phyloP scores from a whole-genome alignment of 2,888 invertebrate genomes.

The Scelioninae gen. 2 region DNA sequence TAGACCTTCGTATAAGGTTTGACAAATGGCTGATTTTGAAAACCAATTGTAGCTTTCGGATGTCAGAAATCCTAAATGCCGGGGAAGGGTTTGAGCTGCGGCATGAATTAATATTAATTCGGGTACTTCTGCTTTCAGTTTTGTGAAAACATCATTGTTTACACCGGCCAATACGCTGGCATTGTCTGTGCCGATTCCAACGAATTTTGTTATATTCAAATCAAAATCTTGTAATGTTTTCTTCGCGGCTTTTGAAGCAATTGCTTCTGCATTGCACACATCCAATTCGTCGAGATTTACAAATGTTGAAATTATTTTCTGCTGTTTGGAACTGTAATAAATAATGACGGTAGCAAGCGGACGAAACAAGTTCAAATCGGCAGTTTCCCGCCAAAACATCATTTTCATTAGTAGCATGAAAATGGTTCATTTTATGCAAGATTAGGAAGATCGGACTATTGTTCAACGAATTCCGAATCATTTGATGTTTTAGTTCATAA shows the following conservation, averaged over 20 bases:
- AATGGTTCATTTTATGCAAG: too few relatives aligned
- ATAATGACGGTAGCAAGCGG: neutral
- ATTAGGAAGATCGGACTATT: too few relatives aligned
- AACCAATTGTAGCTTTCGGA: slow-evolving; percentile 1
- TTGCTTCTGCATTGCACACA: neutral
- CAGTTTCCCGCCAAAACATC: too few relatives aligned
- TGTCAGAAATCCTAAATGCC: neutral
- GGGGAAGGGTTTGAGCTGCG: neutral
- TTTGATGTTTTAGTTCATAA: too few relatives aligned
- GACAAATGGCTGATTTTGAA: neutral
- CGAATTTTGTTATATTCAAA: slow-evolving; percentile 57
- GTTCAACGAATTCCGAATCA: too few relatives aligned
- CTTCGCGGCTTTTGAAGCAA: neutral
- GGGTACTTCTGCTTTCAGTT: slow-evolving; percentile 62
- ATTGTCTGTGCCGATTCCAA: slow-evolving; percentile 71
- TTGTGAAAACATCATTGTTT: slow-evolving; percentile 67
- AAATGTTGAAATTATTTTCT: slow-evolving; percentile 3
- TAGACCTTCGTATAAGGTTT: neutral
- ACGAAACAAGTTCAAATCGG: too few relatives aligned
- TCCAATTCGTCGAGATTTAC: neutral
- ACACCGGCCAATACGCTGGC: slow-evolving; percentile 70
- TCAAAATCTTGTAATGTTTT: neutral
- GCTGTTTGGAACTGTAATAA: neutral
- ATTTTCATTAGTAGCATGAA: too few relatives aligned
- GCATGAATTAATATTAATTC: slow-evolving; percentile 8